These are phyloP conservation scores for Panagrolaimus sp. DNA, from an alignment of 1,140 invertebrate genomes.

Conservation along the genomic window DNA sequence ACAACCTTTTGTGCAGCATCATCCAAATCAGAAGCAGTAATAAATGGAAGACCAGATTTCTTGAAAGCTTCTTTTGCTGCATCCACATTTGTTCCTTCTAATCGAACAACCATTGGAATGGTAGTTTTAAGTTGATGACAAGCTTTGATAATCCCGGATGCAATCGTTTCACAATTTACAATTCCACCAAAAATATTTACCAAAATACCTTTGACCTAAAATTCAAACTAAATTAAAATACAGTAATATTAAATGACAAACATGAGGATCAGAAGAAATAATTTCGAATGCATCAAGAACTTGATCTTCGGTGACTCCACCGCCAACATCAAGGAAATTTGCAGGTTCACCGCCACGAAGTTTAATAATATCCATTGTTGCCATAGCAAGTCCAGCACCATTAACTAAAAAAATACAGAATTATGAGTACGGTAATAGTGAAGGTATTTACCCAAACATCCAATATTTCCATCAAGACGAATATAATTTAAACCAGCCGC, in stretches of 20 bases:
- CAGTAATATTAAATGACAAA: slow-evolving; percentile 64
- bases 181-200: slow-evolving; percentile 74
- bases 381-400: slow-evolving; percentile 95
- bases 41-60: slow-evolving; percentile 75
- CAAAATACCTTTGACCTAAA: slow-evolving; percentile 72
- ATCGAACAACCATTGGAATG: slow-evolving; percentile 79
- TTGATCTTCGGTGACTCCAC: slow-evolving; percentile 80
- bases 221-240: neutral
- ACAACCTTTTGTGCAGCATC: slow-evolving; percentile 86
- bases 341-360: slow-evolving; percentile 77
- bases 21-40: slow-evolving; percentile 77
- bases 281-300: slow-evolving; percentile 92
- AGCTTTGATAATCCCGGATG: slow-evolving; percentile 85
- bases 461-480: slow-evolving; percentile 76
- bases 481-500: slow-evolving; percentile 92
- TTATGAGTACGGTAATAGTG: slow-evolving; percentile 43
- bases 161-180: slow-evolving; percentile 90
- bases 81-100: slow-evolving; percentile 74
- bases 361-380: slow-evolving; percentile 65
- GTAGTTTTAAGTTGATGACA: slow-evolving; percentile 78
- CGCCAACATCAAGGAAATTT: slow-evolving; percentile 92
- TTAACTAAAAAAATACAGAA: slow-evolving; percentile 69
- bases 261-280: slow-evolving; percentile 70
- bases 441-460: slow-evolving; percentile 67
- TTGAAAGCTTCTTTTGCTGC: slow-evolving; percentile 70